These are phyloP conservation scores for Solenodon paradoxus DNA, from an alignment of 2,113 vertebrate genomes.

Conservation along the genomic window DNA sequence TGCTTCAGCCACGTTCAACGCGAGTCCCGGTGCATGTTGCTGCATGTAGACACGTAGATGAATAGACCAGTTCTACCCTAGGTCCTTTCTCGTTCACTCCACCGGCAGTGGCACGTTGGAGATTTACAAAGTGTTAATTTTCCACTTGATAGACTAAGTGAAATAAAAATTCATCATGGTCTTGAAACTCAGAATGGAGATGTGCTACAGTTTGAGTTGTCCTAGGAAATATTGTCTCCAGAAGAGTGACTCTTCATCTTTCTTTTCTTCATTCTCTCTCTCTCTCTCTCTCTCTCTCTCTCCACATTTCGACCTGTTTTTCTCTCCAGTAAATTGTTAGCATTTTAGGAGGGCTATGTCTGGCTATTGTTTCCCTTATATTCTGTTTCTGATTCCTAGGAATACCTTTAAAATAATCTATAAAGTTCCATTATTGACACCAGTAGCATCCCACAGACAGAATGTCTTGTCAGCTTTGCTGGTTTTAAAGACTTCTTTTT, in stretches of 20 bases:
- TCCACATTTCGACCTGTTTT: not conserved
- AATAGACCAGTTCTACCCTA: not conserved
- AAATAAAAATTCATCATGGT: not conserved
- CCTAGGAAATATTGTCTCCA: not conserved
- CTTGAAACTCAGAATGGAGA: not conserved
- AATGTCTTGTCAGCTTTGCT: not conserved
- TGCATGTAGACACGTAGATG: not conserved
- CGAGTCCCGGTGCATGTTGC: not conserved
- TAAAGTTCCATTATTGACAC: slow-evolving; percentile 9
- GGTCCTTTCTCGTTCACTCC: not conserved
- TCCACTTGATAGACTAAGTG: not conserved
- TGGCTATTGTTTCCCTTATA: not conserved
- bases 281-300: not conserved
- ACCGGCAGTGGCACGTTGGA: not conserved
- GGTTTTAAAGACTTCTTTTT: slow-evolving; percentile 35
- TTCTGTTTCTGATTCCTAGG: slow-evolving; percentile 13
- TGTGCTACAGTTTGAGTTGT: not conserved
- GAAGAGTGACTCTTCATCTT: not conserved
- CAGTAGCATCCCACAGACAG: slow-evolving; percentile 27
- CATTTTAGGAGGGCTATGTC: not conserved
- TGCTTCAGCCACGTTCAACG: not conserved
- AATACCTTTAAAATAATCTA: slow-evolving; percentile 53
- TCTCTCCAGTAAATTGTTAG: not conserved
- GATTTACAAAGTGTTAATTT: slow-evolving; percentile 15
- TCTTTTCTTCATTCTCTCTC: not conserved